These are phyloP conservation scores for Ypsolopha sequella DNA, from an alignment of 2,888 invertebrate genomes.

Conservation along the genomic window DNA sequence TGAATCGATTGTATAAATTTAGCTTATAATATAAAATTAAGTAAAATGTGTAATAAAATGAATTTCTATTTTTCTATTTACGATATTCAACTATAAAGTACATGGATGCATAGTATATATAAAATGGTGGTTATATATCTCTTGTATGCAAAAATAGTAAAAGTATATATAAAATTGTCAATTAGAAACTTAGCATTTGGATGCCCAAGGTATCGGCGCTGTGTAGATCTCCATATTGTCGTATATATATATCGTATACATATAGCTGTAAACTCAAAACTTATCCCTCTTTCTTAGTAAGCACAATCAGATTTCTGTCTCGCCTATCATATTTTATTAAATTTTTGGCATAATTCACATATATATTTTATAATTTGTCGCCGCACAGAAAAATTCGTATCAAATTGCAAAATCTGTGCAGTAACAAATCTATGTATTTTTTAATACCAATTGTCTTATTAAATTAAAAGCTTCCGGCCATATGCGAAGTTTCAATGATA, in stretches of 20 bases:
- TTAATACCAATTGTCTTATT: neutral
- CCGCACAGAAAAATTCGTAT: too few relatives aligned
- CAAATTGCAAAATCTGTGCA: neutral
- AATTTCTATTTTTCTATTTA: constrained; percentile 31
- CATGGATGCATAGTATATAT: constrained; percentile 55
- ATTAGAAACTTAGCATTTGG: constrained; percentile 56
- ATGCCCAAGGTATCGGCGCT: constrained; percentile 62
- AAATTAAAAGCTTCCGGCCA: constrained; percentile 10
- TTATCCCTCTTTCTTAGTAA: constrained; percentile 42
- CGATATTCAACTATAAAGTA: constrained; percentile 28
- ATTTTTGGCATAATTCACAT: constrained; percentile 10
- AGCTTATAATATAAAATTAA: constrained; percentile 5
- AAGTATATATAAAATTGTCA: constrained; percentile 46
- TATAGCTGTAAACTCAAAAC: constrained; percentile 59
- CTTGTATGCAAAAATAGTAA: constrained; percentile 63
- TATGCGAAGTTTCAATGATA: constrained; percentile 7
- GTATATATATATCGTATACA: constrained; percentile 28
- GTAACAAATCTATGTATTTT: neutral
- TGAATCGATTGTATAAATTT: neutral
- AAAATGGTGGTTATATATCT: constrained; percentile 50
- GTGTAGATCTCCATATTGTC: constrained; percentile 60
- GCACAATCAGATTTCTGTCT: constrained; percentile 28
- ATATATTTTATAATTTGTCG: neutral
- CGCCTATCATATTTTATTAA: constrained; percentile 19
- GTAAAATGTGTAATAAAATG: constrained; percentile 40